Base-by-base conservation (phyloP, 2,888 invertebrate species). In the Melolontha melolontha region DNA sequence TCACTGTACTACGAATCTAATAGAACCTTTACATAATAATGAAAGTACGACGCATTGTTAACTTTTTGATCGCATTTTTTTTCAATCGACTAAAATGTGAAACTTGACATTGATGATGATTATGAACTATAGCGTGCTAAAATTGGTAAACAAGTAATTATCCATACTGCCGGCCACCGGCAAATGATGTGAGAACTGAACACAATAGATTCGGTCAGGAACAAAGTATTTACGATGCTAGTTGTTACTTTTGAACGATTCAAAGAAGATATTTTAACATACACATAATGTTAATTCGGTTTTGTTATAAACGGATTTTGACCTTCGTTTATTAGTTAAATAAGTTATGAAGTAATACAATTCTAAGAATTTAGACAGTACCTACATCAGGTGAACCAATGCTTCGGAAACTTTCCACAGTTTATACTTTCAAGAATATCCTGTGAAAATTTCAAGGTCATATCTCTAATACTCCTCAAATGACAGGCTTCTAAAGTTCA, bases 61-160 rank as follows among this genome's bases (percentile, higher is more conserved):
- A 54, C 54, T 54, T 54, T 54, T 54, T 14, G 41, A 42, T 14
- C 63, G 49, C 39, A 63, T 63, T 64, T 52, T 44, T 52, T 42
- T 14, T 42, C 52, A 41, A 51, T 14, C 50, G 16, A 4, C 12
- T 50, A 17, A n/a, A 54, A 42, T 22, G 12, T 44, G 16, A 17
- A 52, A 64, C 54, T 64, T 64, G 64, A 64, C 64, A 64, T 64
- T 64, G 64, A 64, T 54, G 29, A 29, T 41, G 34, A 34, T 34
- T 34, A 34, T 34, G 34, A 34, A 10, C 8, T 34, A 22, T 54
- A 54, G 51, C 64, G 54, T 54, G 34, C 52, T 42, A 29, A 64
- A 64, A 64, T 64, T 54, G 22, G 51, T 51, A 51, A 51, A 50
- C 27, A 64, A 41, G 64, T 52, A 64, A 64, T 64, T 64, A 64